These are phyloP conservation scores for Bedellia somnulentella DNA, from an alignment of 2,888 invertebrate genomes.

Conservation along the genomic window DNA sequence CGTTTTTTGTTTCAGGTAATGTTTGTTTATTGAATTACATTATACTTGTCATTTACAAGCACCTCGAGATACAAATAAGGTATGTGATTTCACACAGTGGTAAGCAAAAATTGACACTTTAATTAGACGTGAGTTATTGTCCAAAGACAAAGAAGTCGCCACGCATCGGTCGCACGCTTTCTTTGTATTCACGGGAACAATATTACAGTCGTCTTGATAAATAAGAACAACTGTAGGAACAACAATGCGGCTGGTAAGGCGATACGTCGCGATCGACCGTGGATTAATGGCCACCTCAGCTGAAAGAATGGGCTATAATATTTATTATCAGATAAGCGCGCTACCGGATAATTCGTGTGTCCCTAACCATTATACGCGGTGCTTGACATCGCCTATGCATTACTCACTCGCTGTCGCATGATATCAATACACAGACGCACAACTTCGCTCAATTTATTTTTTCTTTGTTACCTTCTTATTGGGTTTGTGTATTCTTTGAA, in stretches of 20 bases:
- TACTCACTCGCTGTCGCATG: conserved; percentile 35
- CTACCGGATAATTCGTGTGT: conserved; percentile 57
- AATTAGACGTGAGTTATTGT: too few relatives aligned
- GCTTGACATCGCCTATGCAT: conserved; percentile 42
- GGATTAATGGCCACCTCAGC: conserved; percentile 57
- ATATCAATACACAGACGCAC: conserved; percentile 41
- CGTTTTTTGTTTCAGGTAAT: too few relatives aligned
- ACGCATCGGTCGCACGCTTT: conserved; percentile 27
- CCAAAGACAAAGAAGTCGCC: conserved; percentile 42
- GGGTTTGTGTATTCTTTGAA: conserved; percentile 33
- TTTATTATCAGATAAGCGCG: conserved; percentile 59
- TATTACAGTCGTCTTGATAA: conserved; percentile 55
- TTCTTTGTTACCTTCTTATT: conserved; percentile 22
- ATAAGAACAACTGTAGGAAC: conserved; percentile 49
- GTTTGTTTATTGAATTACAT: too few relatives aligned
- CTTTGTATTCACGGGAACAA: conserved; percentile 43
- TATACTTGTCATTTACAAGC: too few relatives aligned
- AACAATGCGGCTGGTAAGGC: conserved; percentile 54
- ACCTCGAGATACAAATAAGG: too few relatives aligned
- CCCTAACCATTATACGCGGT: conserved; percentile 41
- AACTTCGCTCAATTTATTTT: conserved; percentile 23
- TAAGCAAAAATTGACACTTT: too few relatives aligned
- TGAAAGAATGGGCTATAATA: conserved; percentile 60
- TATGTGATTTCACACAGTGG: too few relatives aligned
- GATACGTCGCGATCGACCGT: conserved; percentile 53